A percentile compares a stretch with the other conserved stretches of the same genome.
Conservation (phyloP, 2,797 vertebrate genomes). For the Gallirallus australis region DNA sequence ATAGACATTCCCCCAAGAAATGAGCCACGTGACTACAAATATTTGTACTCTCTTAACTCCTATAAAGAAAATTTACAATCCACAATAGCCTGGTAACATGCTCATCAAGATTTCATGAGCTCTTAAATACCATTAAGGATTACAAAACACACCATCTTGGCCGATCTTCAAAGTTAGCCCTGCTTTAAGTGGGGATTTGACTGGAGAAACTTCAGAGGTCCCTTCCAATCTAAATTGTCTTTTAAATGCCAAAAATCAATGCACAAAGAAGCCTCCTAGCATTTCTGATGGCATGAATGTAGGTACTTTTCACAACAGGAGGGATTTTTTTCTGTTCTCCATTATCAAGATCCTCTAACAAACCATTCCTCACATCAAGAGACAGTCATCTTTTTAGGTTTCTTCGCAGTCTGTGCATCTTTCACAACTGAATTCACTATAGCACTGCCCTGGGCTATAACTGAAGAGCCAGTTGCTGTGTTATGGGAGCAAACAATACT, state of each 20-base stretch:
- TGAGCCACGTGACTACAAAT: slow-evolving; percentile 32
- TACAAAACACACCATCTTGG: background rate
- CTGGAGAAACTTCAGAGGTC: background rate
- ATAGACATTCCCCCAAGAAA: background rate
- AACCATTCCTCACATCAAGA: background rate
- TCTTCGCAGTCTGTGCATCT: background rate
- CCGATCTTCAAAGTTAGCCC: background rate
- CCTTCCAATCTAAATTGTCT: background rate
- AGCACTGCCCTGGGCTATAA: background rate
- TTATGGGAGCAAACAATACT: background rate
- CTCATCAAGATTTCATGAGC: slow-evolving; percentile 20
- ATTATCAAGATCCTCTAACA: background rate
- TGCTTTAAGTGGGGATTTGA: background rate
- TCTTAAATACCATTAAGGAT: slow-evolving; percentile 29
- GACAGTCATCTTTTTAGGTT: background rate
- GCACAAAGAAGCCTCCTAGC: background rate
- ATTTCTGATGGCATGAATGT: background rate
- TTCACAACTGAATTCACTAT: background rate
- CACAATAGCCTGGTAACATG: background rate
- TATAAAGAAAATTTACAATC: slow-evolving; percentile 17
- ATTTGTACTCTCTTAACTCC: background rate
- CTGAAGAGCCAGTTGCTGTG: background rate
- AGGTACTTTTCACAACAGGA: background rate
- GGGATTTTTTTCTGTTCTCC: background rate
- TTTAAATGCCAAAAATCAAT: background rate